A percentile compares a stretch with the other conserved stretches of the same genome.
These are phyloP conservation scores for Menidia menidia DNA, from an alignment of 2,797 vertebrate genomes.

Conservation along the genomic window DNA sequence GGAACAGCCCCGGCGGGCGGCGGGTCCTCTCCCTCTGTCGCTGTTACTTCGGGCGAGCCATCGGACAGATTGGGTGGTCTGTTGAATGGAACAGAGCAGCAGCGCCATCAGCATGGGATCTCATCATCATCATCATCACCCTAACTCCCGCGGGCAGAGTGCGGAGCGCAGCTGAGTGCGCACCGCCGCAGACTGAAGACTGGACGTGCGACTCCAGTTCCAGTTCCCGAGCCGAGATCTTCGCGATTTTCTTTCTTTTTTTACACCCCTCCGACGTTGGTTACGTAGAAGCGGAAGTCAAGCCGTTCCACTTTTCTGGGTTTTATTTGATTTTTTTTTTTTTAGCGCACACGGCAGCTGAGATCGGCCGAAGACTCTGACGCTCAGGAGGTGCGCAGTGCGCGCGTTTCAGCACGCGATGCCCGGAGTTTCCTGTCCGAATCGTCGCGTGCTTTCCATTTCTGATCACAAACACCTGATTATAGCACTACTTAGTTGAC, in stretches of 20 bases:
- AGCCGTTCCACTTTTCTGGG: neutral
- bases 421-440: slow-evolving; percentile 40
- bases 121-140: too few species aligned
- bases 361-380: neutral
- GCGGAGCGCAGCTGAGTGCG: slow-evolving; percentile 10
- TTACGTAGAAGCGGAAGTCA: neutral
- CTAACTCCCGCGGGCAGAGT: slow-evolving; percentile 6
- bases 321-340: neutral
- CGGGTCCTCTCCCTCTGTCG: slow-evolving; percentile 76
- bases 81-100: slow-evolving; percentile 80
- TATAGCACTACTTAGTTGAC: slow-evolving; percentile 73
- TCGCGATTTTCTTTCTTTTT: neutral
- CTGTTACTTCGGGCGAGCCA: slow-evolving; percentile 84
- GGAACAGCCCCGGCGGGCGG: slow-evolving; percentile 59
- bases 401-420: slow-evolving; percentile 6
- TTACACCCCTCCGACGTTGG: neutral
- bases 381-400: neutral
- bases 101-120: slow-evolving; percentile 64
- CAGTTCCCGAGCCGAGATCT: neutral
- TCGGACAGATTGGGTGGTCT: slow-evolving; percentile 84
- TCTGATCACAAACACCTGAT: slow-evolving; percentile 84
- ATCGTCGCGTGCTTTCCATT: slow-evolving; percentile 74
- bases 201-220: neutral
- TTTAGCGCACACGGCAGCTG: neutral
- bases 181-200: slow-evolving; percentile 4